Percentiles rank a stretch among this genome's conserved stretches.
Evolutionary conservation across 2,797 vertebrate genomes (phyloP).

Genomic region (Micropoecilia bifurca): DNA sequence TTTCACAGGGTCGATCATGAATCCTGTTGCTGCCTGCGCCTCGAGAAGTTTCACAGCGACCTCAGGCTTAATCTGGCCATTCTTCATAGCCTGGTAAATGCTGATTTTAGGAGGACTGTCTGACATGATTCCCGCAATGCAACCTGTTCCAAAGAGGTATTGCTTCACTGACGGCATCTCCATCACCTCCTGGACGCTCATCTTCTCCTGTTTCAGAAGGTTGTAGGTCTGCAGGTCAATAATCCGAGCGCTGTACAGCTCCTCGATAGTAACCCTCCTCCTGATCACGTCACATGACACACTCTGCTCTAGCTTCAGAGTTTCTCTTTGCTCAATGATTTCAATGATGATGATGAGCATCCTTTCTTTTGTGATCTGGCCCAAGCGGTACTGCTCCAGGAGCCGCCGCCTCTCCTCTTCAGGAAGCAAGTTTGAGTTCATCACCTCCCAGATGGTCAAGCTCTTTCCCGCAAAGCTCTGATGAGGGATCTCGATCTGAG

Average conservation of each 20-base stretch:
- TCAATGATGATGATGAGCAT: slow-evolving; percentile 97
- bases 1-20: slow-evolving; percentile 90
- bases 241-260: slow-evolving; percentile 90
- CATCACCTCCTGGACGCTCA: slow-evolving; percentile 88
- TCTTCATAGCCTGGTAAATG: slow-evolving; percentile 93
- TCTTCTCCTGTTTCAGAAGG: slow-evolving; percentile 89
- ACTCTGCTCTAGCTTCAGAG: slow-evolving; percentile 84
- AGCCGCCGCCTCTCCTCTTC: slow-evolving; percentile 87
- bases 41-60: slow-evolving; percentile 89
- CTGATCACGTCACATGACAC: slow-evolving; percentile 89
- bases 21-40: slow-evolving; percentile 96
- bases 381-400: slow-evolving; percentile 90
- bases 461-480: slow-evolving; percentile 86
- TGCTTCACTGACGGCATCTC: slow-evolving; percentile 86
- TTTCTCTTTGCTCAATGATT: slow-evolving; percentile 94
- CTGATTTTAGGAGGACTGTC: slow-evolving; percentile 87
- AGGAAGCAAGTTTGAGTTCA: slow-evolving; percentile 91
- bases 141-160: slow-evolving; percentile 92
- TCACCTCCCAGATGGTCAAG: slow-evolving; percentile 90
- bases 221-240: slow-evolving; percentile 90
- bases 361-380: slow-evolving; percentile 91
- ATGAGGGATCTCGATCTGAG: slow-evolving; percentile 87
- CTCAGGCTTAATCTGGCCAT: slow-evolving; percentile 86
- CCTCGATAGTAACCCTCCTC: slow-evolving; percentile 90
- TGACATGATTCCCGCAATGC: slow-evolving; percentile 89